Evolutionary conservation across 2,797 vertebrate genomes (phyloP), one percentile per base, ranked within the genome.

Genomic region (Botia kubotai): DNA sequence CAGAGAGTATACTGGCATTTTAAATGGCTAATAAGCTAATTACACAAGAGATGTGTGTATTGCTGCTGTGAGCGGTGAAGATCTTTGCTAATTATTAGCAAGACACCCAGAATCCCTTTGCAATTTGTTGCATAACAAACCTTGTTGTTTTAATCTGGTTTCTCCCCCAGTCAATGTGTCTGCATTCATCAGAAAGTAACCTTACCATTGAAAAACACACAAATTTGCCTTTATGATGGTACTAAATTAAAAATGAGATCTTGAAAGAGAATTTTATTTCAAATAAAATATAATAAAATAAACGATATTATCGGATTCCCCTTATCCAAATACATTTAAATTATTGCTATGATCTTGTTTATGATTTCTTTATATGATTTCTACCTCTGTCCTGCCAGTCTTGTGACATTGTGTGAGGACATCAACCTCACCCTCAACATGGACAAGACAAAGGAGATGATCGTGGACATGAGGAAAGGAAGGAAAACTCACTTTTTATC

Each of bases 1-100:
- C 80, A 63, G 82, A 80, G 10, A 23, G 72, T 72, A 72, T 76
- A 80, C 72, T 72, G 72, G 58, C 52, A 76, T 75, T 66, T 72
- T 66, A 67, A 79, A 76, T 72, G 72, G 52, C 43, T 57, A 43
- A 65, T 72, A 39, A 48, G 36, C 48, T 29, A n/a, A 55, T 36
- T 12, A 75, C 67, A 83, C 19, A 43, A 5, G 46, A 50, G 17
- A 17, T 21, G 67, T 68, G 50, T 58, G 39, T 12, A 43, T 48
- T 3, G 19, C 26, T 39, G 23, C 65, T 71, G 57, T 58, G 48
- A 48, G 26, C 33, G 17, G 21, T 11, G 13, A 16, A 55, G 13
- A 60, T 39, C 66, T 50, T 33, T 67, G 36, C 48, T 57, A 23
- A 71, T 36, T 26, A 43, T 69, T 26, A 21, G 12, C 4, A 57